phyloP scores from a whole-genome alignment of 2,797 vertebrate species.

The Pangasius larnaudii region DNA sequence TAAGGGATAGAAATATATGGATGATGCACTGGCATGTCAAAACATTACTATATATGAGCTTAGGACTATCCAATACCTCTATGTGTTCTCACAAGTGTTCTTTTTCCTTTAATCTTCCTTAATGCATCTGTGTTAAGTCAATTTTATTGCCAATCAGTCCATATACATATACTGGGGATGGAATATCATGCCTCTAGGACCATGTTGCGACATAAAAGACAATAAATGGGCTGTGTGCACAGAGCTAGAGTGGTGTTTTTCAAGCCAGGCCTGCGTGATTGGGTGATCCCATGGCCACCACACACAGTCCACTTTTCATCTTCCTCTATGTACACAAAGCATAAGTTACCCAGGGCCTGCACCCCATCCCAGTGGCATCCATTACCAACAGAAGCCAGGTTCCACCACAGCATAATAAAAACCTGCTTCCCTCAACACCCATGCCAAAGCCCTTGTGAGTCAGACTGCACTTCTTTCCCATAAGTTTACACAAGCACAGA shows the following conservation, averaged over 20 bases:
- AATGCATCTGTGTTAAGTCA: neutral
- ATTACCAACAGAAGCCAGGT: conserved; percentile 78
- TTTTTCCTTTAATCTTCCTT: neutral
- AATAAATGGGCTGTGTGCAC: conserved; percentile 55
- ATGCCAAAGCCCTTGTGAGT: conserved; percentile 61
- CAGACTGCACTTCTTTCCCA: conserved; percentile 43
- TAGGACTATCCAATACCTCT: neutral
- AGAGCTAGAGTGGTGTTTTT: conserved; percentile 54
- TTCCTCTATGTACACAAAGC: conserved; percentile 90
- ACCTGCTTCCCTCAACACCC: conserved; percentile 51
- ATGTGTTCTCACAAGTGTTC: neutral
- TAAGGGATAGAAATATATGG: neutral
- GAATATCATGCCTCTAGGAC: neutral
- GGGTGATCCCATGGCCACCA: conserved; percentile 79
- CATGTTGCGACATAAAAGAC: conserved; percentile 7
- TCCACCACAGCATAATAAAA: conserved; percentile 81
- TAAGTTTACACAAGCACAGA: conserved; percentile 36
- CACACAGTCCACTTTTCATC: conserved; percentile 89
- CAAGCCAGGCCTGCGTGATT: conserved; percentile 73
- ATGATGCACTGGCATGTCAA: neutral
- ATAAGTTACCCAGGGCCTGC: conserved; percentile 80
- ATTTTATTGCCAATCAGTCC: conserved; percentile 1
- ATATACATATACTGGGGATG: neutral
- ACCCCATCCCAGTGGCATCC: conserved; percentile 60
- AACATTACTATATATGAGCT: neutral